Evolutionary conservation across 2,797 vertebrate genomes (phyloP).

Genomic region (Lithobates pipiens): DNA sequence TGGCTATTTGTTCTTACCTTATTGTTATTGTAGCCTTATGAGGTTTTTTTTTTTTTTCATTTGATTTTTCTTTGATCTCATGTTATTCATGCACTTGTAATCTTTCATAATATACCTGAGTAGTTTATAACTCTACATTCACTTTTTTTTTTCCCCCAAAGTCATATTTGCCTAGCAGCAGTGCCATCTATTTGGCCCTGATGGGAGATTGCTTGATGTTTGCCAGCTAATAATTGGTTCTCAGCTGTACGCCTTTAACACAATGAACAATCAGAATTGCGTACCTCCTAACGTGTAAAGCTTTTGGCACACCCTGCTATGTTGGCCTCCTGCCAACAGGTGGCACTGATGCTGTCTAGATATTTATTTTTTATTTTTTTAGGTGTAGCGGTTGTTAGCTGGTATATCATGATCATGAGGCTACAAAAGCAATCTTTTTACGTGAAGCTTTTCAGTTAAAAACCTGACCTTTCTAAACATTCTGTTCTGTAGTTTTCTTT

Average conservation of each 20-base stretch:
- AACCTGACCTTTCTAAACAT: constrained; percentile 78
- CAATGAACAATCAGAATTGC: not conserved
- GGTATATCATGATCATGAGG: constrained; percentile 77
- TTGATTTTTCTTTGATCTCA: constrained; percentile 60
- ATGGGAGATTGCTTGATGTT: not conserved
- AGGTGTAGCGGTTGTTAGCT: constrained; percentile 63
- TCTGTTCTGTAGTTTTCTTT: constrained; percentile 72
- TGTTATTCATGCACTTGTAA: constrained; percentile 38
- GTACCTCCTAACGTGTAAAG: not conserved
- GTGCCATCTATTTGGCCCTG: constrained; percentile 2
- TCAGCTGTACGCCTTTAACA: too few relatives aligned
- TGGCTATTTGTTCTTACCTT: constrained; percentile 95
- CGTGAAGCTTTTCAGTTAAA: constrained; percentile 75
- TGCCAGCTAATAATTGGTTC: not conserved
- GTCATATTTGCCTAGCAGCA: constrained; percentile 1
- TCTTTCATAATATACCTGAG: constrained; percentile 22
- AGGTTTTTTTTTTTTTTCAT: constrained; percentile 68
- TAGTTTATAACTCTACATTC: constrained; percentile 27
- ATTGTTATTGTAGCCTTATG: constrained; percentile 89
- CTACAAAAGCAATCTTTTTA: constrained; percentile 85
- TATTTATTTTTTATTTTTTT: too few relatives aligned
- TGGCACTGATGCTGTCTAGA: constrained; percentile 24
- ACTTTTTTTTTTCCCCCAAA: not conserved
- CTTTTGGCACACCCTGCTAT: not conserved
- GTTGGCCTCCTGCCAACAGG: constrained; percentile 11